Evolutionary conservation across 2,888 invertebrate genomes (phyloP), one percentile per base, ranked within the genome.

Genomic region (Brenthis hecate): DNA sequence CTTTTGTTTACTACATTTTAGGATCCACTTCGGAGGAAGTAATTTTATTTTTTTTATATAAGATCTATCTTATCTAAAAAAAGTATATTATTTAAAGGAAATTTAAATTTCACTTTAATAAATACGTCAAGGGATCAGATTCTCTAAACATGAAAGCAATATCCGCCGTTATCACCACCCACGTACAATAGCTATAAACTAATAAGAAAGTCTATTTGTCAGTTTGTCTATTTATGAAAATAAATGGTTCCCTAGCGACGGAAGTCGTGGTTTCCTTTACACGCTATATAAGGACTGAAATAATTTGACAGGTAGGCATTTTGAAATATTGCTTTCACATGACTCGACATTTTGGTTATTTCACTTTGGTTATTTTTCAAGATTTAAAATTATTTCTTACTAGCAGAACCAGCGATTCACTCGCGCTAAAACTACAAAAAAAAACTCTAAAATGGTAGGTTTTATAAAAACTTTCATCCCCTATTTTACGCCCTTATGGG

Each of bases 261-360:
- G 75, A 74, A 68, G 72, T 65, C 50, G 58, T 64, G 23, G 57
- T 61, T 73, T 75, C 72, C 74, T 72, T 71, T 74, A 72, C 65
- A 70, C 51, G 69, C 50, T 23, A 19, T 56, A 48, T 32, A 60
- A 50, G 61, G 66, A 36, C 67, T 64, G 28, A 47, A 57, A 50
- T 63, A 55, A 67, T 54, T 70, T 70, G 50, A 54, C 58, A 60
- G 11, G 58, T 63, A 63, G 60, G 11, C 13, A 13, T 56, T 54
- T 51, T 51, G 55, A 50, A 11, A 67, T 65, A 54, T 54, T 62
- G n/a, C 14, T 62, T 54, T 60, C 23, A 50, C n/a, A 11, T 16
- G 50, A 11, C 23, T 23, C 50, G 14, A n/a, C 28, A n/a, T 14
- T 23, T 28, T 5, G n/a, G 13, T 50, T n/a, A 48, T 50, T 50